Base-by-base conservation (phyloP, 1,140 invertebrate genomes). In the Zaprionus ghesquierei region DNA sequence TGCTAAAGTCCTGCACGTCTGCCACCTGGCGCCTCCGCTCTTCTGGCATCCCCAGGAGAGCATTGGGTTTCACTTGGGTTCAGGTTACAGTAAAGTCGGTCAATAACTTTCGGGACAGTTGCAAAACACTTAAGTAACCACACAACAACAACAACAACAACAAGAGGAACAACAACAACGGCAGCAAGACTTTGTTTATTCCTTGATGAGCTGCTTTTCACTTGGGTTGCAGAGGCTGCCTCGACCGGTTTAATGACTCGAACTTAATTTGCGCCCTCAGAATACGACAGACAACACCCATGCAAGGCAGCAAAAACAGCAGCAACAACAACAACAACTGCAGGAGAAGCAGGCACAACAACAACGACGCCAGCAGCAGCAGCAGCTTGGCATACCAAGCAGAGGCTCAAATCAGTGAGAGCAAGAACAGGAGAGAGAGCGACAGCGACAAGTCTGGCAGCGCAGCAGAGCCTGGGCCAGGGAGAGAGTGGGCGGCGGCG, bases 221-320 rank as follows among this genome's bases (percentile, higher is more conserved):
- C 65, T 77, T 69, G 70, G 77, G 53, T 70, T 64, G 69, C 64
- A 63, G 68, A 76, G 79, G 79, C 75, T 80, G 78, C 64, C 63
- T 65, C 69, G 77, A 80, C 79, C 77, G 74, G 84, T 84, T 87
- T 79, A 87, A 89, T 87, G 79, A 77, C 76, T 87, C 75, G 77
- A 66, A 89, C 84, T 87, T 87, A 87, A 87, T 87, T 87, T 87
- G 84, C 77, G 77, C 77, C 66, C 76, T 82, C 76, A 54, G 60
- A 73, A 89, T 70, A 79, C 89, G 66, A 62, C 76, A 87, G 79
- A 89, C 76, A 87, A 89, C 84, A 87, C 79, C 84, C 84, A 86
- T 69, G 59, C 33, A 56, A 60, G 29, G 27, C 41, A 55, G n/a
- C n/a, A 35, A 46, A 25, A 72, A 31, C 13, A 13, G 31, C 31